These are phyloP conservation scores for Alfaro cultratus DNA, from an alignment of 2,797 vertebrate genomes.

Conservation along the genomic window DNA sequence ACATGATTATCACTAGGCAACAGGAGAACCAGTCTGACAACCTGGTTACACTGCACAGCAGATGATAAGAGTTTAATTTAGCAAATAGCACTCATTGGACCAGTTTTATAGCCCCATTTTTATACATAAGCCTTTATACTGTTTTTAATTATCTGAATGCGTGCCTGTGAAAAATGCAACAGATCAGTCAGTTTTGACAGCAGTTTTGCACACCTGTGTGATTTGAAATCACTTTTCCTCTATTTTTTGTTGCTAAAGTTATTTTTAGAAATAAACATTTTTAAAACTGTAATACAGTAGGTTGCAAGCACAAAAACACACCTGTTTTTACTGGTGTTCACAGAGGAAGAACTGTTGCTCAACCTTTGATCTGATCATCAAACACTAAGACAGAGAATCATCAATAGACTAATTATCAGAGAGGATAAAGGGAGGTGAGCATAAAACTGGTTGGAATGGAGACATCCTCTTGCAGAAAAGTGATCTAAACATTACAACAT, in stretches of 20 bases:
- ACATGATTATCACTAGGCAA: constrained; percentile 77
- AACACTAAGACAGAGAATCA: constrained; percentile 58
- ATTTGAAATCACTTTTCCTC: background rate
- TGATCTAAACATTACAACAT: background rate
- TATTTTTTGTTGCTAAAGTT: background rate
- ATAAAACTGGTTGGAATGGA: constrained; percentile 23
- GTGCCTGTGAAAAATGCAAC: background rate
- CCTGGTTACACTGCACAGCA: constrained; percentile 41
- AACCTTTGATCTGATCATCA: constrained; percentile 77
- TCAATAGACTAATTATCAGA: constrained; percentile 45
- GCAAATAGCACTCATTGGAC: constrained; percentile 27
- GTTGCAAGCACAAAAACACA: constrained; percentile 52
- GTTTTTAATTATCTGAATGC: background rate
- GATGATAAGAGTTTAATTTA: constrained; percentile 46
- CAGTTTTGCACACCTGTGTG: background rate
- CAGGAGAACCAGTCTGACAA: constrained; percentile 52
- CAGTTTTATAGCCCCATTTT: constrained; percentile 5
- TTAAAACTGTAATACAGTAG: background rate
- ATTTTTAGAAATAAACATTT: constrained; percentile 4
- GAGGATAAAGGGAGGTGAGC: constrained; percentile 52
- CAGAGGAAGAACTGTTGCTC: constrained; percentile 41
- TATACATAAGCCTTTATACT: constrained; percentile 5
- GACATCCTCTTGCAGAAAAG: constrained; percentile 20
- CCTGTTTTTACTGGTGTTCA: constrained; percentile 54
- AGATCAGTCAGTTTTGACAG: background rate